Evolutionary conservation across 2,888 invertebrate genomes (phyloP), one percentile per base, ranked within the genome.

Genomic region (Pomacea canaliculata): DNA sequence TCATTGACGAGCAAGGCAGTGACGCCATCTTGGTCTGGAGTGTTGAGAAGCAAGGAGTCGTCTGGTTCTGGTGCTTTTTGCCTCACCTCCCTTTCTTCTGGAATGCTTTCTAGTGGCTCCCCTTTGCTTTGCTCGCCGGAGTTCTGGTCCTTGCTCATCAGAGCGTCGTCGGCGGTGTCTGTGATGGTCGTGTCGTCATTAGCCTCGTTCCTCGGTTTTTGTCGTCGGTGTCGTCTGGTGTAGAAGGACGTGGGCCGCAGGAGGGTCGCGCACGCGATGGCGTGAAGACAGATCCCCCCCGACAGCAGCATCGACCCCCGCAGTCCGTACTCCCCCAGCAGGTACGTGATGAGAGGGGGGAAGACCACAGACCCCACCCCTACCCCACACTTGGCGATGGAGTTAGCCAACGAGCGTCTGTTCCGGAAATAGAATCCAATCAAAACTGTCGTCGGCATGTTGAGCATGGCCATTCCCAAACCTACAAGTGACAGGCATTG

Each of bases 321-420:
- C 2, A 73, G 68, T 5, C 73, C 73, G 73, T 60, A 73, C 19
- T 66, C 66, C 18, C 60, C n/a, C 13, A 73, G 59, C 59, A 73
- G 18, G 68, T 37, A 73, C 49, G 73, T 68, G 56, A 48, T 66
- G 48, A 73, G n/a, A 46, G 73, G 73, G 10, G 73, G 73, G n/a
- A 68, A 73, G 60, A 46, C 23, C 67, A 73, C 68, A 12, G 73
- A 59, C 68, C 73, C 73, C 68, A 48, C 48, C 68, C 73, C 73
- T 23, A 73, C 73, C 68, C 73, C 73, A 60, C 73, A 73, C 48
- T 68, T 73, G 23, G 60, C 48, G 73, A 73, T 23, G 59, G 73
- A 67, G 60, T 68, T 73, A 60, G 73, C 73, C 68, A 73, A 48
- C 18, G 73, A 73, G 9, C 73, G 56, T 37, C 68, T 67, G 37